Evolutionary conservation across 2,113 vertebrate genomes (phyloP).

Genomic region (Bufo bufo): DNA sequence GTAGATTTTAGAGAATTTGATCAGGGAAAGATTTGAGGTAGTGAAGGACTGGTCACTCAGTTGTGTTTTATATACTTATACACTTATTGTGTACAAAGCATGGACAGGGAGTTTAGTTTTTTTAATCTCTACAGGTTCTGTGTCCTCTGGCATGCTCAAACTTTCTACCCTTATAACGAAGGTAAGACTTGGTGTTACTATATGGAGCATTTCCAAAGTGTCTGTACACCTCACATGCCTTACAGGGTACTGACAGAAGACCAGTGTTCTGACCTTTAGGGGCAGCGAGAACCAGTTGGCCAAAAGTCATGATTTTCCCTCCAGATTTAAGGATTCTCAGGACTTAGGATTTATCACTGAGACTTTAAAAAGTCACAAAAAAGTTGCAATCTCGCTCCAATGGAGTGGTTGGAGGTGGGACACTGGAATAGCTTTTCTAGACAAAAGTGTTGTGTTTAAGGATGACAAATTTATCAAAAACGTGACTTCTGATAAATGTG

Average conservation of each 20-base stretch:
- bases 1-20: too few species aligned
- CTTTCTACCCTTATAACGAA: slow-evolving; percentile 91
- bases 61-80: too few species aligned
- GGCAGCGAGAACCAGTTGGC: slow-evolving; percentile 87
- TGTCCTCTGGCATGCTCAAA: slow-evolving; percentile 88
- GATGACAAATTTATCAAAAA: too few species aligned
- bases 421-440: too few species aligned
- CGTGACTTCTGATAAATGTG: too few species aligned
- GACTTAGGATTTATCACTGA: too few species aligned
- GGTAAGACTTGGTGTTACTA: slow-evolving; percentile 91
- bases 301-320: slow-evolving; percentile 88
- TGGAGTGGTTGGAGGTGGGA: too few species aligned
- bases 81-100: slow-evolving; percentile 70
- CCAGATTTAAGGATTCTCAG: slow-evolving; percentile 85
- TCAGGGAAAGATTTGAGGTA: too few species aligned
- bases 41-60: too few species aligned
- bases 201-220: slow-evolving; percentile 92
- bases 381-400: too few species aligned
- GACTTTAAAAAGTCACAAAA: too few species aligned
- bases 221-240: slow-evolving; percentile 87
- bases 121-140: slow-evolving; percentile 84
- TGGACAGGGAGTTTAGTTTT: slow-evolving; percentile 74
- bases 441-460: too few species aligned
- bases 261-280: slow-evolving; percentile 88
- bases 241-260: slow-evolving; percentile 88